Evolutionary conservation across 2,113 vertebrate genomes (phyloP).

Genomic region (Hystrix brachyura): DNA sequence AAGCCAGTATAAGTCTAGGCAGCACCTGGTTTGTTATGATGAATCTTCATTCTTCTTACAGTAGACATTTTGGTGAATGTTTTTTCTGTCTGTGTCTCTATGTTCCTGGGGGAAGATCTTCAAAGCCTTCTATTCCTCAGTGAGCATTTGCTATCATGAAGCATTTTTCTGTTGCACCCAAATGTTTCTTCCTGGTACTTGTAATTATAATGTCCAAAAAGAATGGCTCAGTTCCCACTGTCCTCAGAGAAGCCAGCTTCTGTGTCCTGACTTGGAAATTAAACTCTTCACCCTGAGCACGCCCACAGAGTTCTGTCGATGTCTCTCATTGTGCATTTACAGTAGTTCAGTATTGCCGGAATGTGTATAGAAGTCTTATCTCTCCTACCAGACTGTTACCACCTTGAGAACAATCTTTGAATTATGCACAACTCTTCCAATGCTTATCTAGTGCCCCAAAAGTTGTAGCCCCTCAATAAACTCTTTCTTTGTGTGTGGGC

Average conservation of each 20-base stretch:
- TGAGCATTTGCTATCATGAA: not conserved
- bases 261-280: not conserved
- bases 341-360: accelerated
- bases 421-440: not conserved
- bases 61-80: not conserved
- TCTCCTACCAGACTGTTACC: not conserved
- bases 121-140: not conserved
- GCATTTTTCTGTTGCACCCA: not conserved
- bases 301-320: not conserved
- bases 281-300: not conserved
- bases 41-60: not conserved
- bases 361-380: not conserved
- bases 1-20: not conserved
- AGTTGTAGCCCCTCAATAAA: not conserved
- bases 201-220: not conserved
- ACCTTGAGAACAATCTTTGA: not conserved
- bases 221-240: not conserved
- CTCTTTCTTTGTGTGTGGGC: not conserved
- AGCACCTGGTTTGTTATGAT: not conserved
- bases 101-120: not conserved
- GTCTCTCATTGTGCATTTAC: not conserved
- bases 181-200: not conserved
- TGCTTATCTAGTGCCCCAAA: not conserved
- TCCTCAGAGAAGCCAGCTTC: not conserved
- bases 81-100: not conserved